Base-by-base conservation (phyloP, 2,113 vertebrate species). In the Mustela nigripes region DNA sequence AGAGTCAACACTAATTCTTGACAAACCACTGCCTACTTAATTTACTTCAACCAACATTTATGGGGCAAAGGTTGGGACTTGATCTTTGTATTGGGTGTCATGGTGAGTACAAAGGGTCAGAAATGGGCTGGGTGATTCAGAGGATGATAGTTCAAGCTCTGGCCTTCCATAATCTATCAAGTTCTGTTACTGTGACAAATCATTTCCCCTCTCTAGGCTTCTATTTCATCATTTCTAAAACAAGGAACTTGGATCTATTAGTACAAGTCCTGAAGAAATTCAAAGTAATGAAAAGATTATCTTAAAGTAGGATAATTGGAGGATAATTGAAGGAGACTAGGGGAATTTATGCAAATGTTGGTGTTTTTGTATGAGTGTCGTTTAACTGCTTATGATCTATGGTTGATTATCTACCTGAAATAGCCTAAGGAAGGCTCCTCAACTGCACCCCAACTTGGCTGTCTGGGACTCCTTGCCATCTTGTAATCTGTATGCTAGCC, bases 341-440 rank as follows among this genome's bases (percentile, higher is more conserved):
- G 69, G 36, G 48, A 87, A 48, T 89, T 94, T 85, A 50, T 42
- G 65, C 79, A 97, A 89, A 91, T 82, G 42, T 36, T 84, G 56
- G 4, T 58, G 3, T 94, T 93, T 85, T 85, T 42, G 1, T 82
- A 22, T 42, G 76, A n/a, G 16, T 76, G 65, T 53, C 45, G 50
- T 28, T 80, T 95, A 91, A 16, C 31, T 48, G 31, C 19, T 42
- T 80, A 22, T 76, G 82, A 53, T 90, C 87, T 67, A 0, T 76
- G 63, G 73, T n/a, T 78, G 79, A 67, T 74, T 45, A 45, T 86
- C 22, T 50, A n/a, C 87, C 24, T 76, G 42, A 50, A 39, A 79
- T 16, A 79, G 36, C 48, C 31, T 80, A 56, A 53, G 36, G 82
- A 69, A 33, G 65, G 65, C 7, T 15, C 22, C 56, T 81, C 36